A percentile compares a stretch with the other conserved stretches of the same genome.
Conservation (phyloP, 1,140 invertebrate genomes). For the Drosophila nasuta region DNA sequence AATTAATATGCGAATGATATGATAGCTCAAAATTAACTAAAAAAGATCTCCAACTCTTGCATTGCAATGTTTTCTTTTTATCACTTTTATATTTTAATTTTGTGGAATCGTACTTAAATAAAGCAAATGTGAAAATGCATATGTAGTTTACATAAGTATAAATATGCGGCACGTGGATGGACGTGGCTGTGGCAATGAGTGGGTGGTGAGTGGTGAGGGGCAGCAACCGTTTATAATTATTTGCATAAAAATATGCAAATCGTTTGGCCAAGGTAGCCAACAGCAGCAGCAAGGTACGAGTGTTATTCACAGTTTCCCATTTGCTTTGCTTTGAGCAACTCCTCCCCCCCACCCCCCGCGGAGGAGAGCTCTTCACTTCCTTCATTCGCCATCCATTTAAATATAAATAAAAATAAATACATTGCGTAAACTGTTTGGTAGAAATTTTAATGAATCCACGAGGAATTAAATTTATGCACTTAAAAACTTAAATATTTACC, state of each 20-base stretch:
- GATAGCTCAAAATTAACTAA: too few species aligned
- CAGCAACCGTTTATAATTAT: slow-evolving; percentile 64
- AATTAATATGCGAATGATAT: too few species aligned
- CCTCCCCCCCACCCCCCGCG: not conserved
- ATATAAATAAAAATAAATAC: not conserved
- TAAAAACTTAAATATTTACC: not conserved
- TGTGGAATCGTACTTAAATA: slow-evolving; percentile 59
- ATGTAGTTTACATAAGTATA: slow-evolving; percentile 42
- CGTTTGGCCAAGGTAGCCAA: slow-evolving; percentile 36
- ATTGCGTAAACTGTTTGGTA: not conserved
- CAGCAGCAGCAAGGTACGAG: slow-evolving; percentile 37
- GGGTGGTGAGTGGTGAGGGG: not conserved
- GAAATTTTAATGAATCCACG: too few species aligned
- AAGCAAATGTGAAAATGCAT: slow-evolving; percentile 61
- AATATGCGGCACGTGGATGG: not conserved
- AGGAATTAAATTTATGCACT: too few species aligned
- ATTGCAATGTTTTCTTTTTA: slow-evolving; percentile 23
- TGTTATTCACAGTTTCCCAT: slow-evolving; percentile 40
- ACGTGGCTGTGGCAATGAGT: not conserved
- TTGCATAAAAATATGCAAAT: slow-evolving; percentile 73
- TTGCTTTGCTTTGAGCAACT: slow-evolving; percentile 23
- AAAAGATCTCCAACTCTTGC: not conserved
- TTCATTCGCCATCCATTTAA: not conserved
- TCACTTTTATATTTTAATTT: slow-evolving; percentile 37
- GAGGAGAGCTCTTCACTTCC: too few species aligned